Base-by-base conservation (phyloP, 2,888 invertebrate genomes). In the Tolmerus cingulatus region DNA sequence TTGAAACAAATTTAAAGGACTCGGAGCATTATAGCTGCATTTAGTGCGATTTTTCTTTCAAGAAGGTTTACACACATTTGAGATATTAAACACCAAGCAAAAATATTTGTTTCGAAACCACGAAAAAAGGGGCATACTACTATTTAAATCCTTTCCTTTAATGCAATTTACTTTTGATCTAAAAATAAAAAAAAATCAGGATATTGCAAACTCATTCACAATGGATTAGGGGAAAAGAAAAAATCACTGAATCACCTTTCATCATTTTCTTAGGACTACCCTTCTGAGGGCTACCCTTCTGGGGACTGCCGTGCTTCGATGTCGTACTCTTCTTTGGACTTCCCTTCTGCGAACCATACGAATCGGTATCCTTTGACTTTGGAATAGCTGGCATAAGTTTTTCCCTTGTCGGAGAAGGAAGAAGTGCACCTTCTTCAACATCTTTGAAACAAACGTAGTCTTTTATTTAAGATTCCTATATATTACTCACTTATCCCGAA, bases 331-430 rank as follows among this genome's bases (percentile, higher is more conserved):
- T 92, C 88, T 93, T 92, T 77, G 93, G 93, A 88, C 93, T 93
- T 86, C 92, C 92, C 37, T 91, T 90, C 89, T 92, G 92, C 81
- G 92, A 92, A 89, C 92, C 92, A 46, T 87, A 74, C 14, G 86
- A 78, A 79, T 66, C 74, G 2, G 92, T 92, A 89, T 93, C 93
- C 89, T 92, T 92, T 16, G 90, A 89, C 89, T 92, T 93, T 88
- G 93, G 92, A 87, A 95, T 94, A 89, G 95, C 95, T 89, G 95
- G 95, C 93, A 95, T 95, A 90, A 95, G 92, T 91, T 95, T 95
- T 92, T 95, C 95, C 90, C 95, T 94, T 90, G 95, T 95, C 89
- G 95, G 95, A 90, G 95, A 95, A 90, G 94, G 94, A 91, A 95
- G 93, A 90, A 95, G 93, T 90, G 95, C 94, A 89, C 95, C 95